phyloP scores from a whole-genome alignment of 2,797 vertebrate species.

The Craterocephalus amniculus region DNA sequence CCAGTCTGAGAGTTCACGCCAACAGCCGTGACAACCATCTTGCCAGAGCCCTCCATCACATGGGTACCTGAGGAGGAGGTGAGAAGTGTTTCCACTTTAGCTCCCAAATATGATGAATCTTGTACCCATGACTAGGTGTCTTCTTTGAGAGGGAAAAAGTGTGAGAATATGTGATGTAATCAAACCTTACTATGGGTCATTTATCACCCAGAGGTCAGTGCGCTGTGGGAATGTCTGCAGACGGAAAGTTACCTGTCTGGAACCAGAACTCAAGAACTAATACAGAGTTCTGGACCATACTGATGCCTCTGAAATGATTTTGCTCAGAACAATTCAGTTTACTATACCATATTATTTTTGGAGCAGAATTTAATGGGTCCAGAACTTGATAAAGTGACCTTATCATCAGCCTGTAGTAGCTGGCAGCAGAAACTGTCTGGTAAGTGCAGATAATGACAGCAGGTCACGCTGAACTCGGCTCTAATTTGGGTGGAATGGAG shows the following conservation, averaged over 20 bases:
- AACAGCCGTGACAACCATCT: slow-evolving; percentile 94
- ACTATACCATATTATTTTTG: neutral
- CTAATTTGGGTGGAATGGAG: slow-evolving; percentile 5
- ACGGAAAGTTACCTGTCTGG: neutral
- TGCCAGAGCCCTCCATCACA: slow-evolving; percentile 97
- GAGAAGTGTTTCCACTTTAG: neutral
- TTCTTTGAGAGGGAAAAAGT: neutral
- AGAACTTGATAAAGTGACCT: neutral
- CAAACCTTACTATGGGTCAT: neutral
- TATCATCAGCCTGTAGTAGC: neutral
- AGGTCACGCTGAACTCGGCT: slow-evolving; percentile 21
- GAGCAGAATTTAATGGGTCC: neutral
- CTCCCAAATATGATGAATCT: no score
- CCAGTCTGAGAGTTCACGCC: slow-evolving; percentile 98
- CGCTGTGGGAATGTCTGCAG: neutral
- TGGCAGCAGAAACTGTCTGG: neutral
- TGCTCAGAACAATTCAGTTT: no score
- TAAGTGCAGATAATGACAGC: neutral
- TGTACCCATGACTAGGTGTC: neutral
- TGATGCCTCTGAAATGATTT: no score
- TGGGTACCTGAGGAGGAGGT: slow-evolving; percentile 87
- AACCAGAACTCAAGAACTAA: no score
- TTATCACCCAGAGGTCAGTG: neutral
- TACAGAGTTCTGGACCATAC: no score
- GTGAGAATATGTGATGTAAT: neutral